Base-by-base conservation (phyloP, 2,113 vertebrate genomes). In the Oryzias curvinotus region DNA sequence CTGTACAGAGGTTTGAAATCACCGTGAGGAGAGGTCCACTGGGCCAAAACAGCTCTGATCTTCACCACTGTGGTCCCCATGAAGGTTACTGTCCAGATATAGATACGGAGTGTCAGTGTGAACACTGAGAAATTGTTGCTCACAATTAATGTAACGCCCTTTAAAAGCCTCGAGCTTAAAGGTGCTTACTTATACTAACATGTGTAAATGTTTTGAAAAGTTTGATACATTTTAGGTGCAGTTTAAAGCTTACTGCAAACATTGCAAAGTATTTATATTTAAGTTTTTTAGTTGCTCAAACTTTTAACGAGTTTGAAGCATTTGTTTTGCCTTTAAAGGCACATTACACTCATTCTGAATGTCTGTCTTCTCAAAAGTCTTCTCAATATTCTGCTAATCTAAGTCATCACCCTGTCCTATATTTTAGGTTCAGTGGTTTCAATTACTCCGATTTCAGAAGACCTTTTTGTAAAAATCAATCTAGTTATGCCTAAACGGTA, bases 41-140 rank as follows among this genome's bases (percentile, higher is more conserved):
- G 66, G 57, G 65, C 74, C 81, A 78, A 62, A 73, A 74, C 57
- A 80, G 68, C 68, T 78, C 54, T 75, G 53, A 65, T 26, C 51
- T 50, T 65, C 28, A 42, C 45, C 62, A 56, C 78, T 71, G 59
- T 68, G 70, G 78, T 76, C 80, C 80, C 85, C 85, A 90, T 90
- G 78, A 79, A 90, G 65, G 28, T 81, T 65, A 66, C 87, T 90
- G 72, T 52, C 1, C 48, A 78, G 23, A 90, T 18, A 90, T 52
- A 77, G 57, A 87, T 2, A 68, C 51, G 52, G 77, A 80, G 83
- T 57, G 73, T 61, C 5, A 68, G n/a, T 5, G 52, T 7, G 36
- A 0, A 42, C 3, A 65, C 10, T 25, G 19, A 63, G 7, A 77
- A 45, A 19, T 5, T 48, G 0, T 19, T 18, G 7, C 1, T 48